Percentiles rank a stretch among this genome's conserved stretches.
Conservation (phyloP, 2,113 vertebrate genomes). For the Axis porcinus region DNA sequence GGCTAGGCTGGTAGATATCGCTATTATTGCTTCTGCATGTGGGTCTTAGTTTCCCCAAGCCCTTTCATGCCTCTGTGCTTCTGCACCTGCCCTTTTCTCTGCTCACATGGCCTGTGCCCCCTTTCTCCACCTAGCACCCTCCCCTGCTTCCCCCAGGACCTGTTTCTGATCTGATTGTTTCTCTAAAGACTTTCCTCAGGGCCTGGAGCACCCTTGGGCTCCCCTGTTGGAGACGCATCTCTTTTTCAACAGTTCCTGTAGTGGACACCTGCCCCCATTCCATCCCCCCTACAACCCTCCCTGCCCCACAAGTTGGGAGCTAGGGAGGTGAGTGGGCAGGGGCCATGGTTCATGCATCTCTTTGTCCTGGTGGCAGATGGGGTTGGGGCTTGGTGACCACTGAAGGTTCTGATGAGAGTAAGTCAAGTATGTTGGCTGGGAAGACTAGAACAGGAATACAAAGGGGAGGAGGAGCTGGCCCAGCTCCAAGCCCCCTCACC, state of each 20-base stretch:
- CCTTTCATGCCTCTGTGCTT: neutral
- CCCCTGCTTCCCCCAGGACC: neutral
- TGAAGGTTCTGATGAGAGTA: neutral
- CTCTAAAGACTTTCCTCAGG: neutral
- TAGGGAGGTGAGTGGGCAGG: neutral
- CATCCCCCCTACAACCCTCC: neutral
- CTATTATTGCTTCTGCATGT: rapidly evolving
- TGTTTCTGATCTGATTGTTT: neutral
- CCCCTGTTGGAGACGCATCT: neutral
- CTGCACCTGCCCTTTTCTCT: neutral
- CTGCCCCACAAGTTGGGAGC: neutral
- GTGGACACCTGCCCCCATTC: too few species aligned
- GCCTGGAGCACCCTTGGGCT: neutral
- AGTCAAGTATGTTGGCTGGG: neutral
- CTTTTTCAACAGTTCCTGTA: neutral
- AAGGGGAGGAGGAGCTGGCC: too few species aligned
- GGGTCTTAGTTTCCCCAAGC: neutral
- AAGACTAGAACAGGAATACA: neutral
- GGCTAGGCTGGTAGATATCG: neutral
- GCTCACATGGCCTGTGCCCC: rapidly evolving
- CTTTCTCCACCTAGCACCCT: neutral
- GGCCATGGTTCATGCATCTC: neutral
- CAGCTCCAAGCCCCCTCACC: neutral
- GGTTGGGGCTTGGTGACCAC: neutral
- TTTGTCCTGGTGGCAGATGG: neutral